Conservation (phyloP, 2,888 invertebrate species). For the Hedychridium roseum region DNA sequence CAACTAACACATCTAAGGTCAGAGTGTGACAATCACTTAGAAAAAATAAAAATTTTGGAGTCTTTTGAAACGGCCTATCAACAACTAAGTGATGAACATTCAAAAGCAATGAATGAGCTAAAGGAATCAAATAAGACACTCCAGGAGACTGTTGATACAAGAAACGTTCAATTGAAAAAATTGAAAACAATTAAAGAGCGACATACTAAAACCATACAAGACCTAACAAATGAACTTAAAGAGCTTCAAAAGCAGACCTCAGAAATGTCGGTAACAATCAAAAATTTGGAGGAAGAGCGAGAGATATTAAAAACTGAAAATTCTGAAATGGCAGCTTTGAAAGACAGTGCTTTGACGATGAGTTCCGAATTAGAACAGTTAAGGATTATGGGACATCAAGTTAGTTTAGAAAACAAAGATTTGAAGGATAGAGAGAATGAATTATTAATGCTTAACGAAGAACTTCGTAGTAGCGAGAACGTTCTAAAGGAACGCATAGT, state of each 20-base stretch:
- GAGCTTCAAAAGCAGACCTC: slow-evolving; percentile 62
- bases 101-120: slow-evolving; percentile 47
- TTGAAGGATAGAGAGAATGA: slow-evolving; percentile 44
- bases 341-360: slow-evolving; percentile 19
- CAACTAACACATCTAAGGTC: slow-evolving; percentile 32
- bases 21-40: slow-evolving; percentile 30
- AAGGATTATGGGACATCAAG: slow-evolving; percentile 22
- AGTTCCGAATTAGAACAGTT: slow-evolving; percentile 29
- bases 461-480: slow-evolving; percentile 18
- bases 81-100: slow-evolving; percentile 63
- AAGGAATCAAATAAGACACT: slow-evolving; percentile 43
- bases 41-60: slow-evolving; percentile 40
- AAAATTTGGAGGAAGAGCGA: slow-evolving; percentile 19
- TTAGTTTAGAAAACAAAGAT: slow-evolving; percentile 39
- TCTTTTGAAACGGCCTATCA: slow-evolving; percentile 59
- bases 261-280: slow-evolving; percentile 20
- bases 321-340: slow-evolving; percentile 26
- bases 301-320: slow-evolving; percentile 27
- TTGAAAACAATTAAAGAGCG: slow-evolving; percentile 65
- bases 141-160: slow-evolving; percentile 37
- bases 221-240: slow-evolving; percentile 67
- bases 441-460: slow-evolving; percentile 29
- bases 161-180: slow-evolving; percentile 58
- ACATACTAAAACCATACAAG: slow-evolving; percentile 65
- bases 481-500: not conserved